These are phyloP conservation scores for Synergus itoensis DNA, from an alignment of 2,888 invertebrate species.

Conservation along the genomic window DNA sequence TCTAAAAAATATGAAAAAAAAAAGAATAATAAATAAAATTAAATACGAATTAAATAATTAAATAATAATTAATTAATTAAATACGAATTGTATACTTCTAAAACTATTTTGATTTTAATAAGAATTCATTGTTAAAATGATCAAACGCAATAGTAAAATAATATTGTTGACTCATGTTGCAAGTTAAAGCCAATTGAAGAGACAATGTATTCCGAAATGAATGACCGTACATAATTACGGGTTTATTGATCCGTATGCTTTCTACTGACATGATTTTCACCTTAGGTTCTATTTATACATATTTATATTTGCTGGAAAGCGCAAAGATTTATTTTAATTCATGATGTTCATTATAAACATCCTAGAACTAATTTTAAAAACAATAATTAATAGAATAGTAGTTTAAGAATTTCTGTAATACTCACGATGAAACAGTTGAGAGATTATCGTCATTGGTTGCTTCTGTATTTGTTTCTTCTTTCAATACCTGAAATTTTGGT, in stretches of 20 bases:
- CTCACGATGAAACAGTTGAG: conserved; percentile 22
- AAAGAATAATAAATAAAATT: no score
- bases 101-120: neutral
- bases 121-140: neutral
- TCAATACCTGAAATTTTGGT: conserved; percentile 22
- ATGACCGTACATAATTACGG: neutral
- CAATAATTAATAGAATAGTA: neutral
- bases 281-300: neutral
- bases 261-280: neutral
- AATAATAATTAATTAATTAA: no score
- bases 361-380: neutral
- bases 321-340: no score
- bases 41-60: no score
- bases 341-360: no score
- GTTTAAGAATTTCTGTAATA: neutral
- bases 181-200: neutral
- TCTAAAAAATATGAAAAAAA: neutral
- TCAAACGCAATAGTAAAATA: neutral
- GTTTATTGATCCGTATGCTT: neutral
- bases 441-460: conserved; percentile 14
- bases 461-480: conserved; percentile 14
- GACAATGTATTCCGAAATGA: no score
- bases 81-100: neutral
- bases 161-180: neutral
- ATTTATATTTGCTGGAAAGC: no score